Conservation (phyloP, 2,113 vertebrate genomes). For the Tympanuchus pallidicinctus region DNA sequence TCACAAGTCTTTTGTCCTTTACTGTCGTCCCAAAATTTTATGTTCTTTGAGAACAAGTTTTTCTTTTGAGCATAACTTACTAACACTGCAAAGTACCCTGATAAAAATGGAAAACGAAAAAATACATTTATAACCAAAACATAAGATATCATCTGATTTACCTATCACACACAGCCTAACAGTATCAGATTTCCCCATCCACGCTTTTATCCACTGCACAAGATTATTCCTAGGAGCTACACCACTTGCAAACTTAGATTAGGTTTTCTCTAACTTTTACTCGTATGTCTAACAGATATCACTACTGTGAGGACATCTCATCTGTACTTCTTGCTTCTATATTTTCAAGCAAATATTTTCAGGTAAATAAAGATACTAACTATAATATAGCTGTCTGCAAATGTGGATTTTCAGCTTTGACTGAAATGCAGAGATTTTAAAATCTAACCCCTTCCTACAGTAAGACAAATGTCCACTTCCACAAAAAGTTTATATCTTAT, state of each 20-base stretch:
- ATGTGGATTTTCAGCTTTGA: neutral
- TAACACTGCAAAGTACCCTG: neutral
- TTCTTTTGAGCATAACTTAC: neutral
- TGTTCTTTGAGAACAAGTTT: neutral
- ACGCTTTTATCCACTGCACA: neutral
- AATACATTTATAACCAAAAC: neutral
- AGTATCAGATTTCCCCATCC: neutral
- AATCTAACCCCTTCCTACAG: neutral
- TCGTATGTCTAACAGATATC: neutral
- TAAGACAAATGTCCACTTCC: neutral
- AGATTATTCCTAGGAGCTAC: neutral
- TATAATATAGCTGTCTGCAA: neutral
- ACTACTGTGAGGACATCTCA: neutral
- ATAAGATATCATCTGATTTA: neutral
- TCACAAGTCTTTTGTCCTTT: neutral
- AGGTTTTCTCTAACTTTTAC: neutral
- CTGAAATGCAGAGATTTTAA: neutral
- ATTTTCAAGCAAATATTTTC: neutral
- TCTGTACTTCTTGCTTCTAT: neutral
- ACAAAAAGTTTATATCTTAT: neutral
- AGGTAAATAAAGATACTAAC: neutral
- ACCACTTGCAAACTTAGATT: too few relatives aligned
- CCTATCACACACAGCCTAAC: neutral
- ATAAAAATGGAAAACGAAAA: neutral
- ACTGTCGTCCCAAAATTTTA: neutral